phyloP scores from a whole-genome alignment of 2,113 vertebrate genomes.

The Lamprologus tigripictilis region DNA sequence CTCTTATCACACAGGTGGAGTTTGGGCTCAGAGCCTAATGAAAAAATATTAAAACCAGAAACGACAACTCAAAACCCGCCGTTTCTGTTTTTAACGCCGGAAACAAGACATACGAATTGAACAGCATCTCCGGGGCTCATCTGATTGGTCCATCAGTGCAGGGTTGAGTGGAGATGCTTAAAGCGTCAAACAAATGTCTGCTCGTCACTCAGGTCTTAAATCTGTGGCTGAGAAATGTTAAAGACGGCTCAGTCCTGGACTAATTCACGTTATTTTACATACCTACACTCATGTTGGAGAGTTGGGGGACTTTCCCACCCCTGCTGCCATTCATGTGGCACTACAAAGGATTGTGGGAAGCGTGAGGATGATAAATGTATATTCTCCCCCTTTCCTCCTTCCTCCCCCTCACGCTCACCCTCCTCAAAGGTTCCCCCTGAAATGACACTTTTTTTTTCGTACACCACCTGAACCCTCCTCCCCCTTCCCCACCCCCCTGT shows the following conservation, averaged over 20 bases:
- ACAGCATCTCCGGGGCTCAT: accelerated
- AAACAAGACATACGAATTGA: background rate
- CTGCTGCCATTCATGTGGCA: constrained; percentile 39
- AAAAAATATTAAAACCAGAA: background rate
- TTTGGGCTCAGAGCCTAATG: background rate
- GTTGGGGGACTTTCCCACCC: constrained; percentile 7
- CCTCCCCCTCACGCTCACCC: background rate
- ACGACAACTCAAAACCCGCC: background rate
- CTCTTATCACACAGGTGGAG: background rate
- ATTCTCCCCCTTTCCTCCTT: background rate
- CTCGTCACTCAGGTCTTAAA: background rate
- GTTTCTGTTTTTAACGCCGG: background rate
- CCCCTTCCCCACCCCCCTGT: background rate
- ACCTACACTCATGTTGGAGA: constrained; percentile 2
- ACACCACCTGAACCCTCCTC: background rate
- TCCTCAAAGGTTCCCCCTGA: background rate
- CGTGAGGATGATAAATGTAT: constrained; percentile 54
- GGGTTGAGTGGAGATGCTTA: background rate
- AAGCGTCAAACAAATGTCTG: background rate
- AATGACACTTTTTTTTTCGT: background rate
- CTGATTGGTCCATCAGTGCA: background rate
- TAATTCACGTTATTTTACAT: background rate
- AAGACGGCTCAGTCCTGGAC: background rate
- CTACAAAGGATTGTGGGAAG: constrained; percentile 52
- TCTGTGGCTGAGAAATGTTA: background rate